These are phyloP conservation scores for Lampris megalopsis DNA, from an alignment of 2,113 vertebrate species.

Conservation along the genomic window DNA sequence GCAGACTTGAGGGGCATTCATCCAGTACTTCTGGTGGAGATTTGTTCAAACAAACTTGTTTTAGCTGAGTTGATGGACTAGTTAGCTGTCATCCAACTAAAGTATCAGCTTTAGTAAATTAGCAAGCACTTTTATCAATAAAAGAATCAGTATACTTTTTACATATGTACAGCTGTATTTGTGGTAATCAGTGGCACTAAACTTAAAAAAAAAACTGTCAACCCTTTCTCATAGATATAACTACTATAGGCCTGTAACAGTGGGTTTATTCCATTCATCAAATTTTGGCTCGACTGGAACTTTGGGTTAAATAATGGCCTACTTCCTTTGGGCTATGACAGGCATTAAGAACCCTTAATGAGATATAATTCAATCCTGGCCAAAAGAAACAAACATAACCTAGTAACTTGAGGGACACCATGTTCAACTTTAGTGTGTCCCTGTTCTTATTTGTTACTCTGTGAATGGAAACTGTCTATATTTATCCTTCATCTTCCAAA, in stretches of 20 bases:
- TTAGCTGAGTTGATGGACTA: conserved; percentile 1
- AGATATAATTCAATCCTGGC: conserved; percentile 14
- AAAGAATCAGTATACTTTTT: not conserved
- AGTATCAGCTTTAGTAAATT: not conserved
- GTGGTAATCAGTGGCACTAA: too few relatives aligned
- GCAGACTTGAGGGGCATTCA: conserved; percentile 37
- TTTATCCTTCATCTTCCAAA: too few relatives aligned
- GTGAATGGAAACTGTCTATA: too few relatives aligned
- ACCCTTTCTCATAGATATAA: not conserved
- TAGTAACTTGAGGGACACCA: too few relatives aligned
- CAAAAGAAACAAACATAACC: too few relatives aligned
- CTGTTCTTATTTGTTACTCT: too few relatives aligned
- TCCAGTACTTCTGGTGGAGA: conserved; percentile 16
- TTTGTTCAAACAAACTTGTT: conserved; percentile 11
- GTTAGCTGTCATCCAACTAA: not conserved
- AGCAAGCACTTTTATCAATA: not conserved
- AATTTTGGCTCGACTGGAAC: conserved; percentile 7
- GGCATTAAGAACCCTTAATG: conserved; percentile 24
- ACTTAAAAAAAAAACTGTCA: too few relatives aligned
- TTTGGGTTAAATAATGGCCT: conserved; percentile 20
- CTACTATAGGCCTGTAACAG: not conserved
- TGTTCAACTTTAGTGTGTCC: too few relatives aligned
- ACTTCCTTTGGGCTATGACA: conserved; percentile 23
- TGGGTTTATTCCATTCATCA: not conserved
- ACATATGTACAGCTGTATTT: too few relatives aligned